These are phyloP conservation scores for Heliconius ethilla DNA, from an alignment of 2,888 invertebrate genomes.

Conservation along the genomic window DNA sequence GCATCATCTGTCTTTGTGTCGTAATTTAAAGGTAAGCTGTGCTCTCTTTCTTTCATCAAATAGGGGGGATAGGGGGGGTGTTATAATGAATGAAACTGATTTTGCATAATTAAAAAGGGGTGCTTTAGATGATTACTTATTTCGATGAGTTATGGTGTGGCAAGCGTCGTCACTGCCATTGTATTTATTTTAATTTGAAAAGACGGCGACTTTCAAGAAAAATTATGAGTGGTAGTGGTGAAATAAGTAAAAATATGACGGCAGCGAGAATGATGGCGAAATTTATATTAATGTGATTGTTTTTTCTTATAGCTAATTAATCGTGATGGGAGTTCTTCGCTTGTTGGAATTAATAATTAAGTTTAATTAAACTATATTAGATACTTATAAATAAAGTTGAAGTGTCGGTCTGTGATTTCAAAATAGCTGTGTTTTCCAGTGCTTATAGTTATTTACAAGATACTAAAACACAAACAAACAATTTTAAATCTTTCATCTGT, in stretches of 20 bases:
- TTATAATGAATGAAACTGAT: constrained; percentile 72
- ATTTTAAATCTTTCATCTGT: no score
- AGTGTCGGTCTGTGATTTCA: no score
- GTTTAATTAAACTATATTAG: no score
- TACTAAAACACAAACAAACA: no score
- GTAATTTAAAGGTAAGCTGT: constrained; percentile 73
- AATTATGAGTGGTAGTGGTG: constrained; percentile 25
- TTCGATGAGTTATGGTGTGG: constrained; percentile 69
- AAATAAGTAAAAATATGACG: constrained; percentile 29
- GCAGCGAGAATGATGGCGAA: not conserved
- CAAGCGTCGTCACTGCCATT: constrained; percentile 50
- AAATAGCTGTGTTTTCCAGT: no score
- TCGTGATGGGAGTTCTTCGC: no score
- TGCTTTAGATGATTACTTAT: constrained; percentile 72
- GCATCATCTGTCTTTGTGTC: constrained; percentile 66
- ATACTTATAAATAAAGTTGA: no score
- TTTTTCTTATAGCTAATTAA: not conserved
- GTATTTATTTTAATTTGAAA: constrained; percentile 49
- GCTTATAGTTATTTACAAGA: no score
- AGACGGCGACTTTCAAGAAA: constrained; percentile 32
- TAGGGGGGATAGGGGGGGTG: constrained; percentile 31
- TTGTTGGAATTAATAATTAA: no score
- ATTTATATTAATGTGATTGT: constrained; percentile 24
- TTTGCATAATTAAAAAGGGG: constrained; percentile 80
- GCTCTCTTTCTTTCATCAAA: constrained; percentile 58